phyloP scores from a whole-genome alignment of 2,797 vertebrate genomes.

The Avahi laniger region DNA sequence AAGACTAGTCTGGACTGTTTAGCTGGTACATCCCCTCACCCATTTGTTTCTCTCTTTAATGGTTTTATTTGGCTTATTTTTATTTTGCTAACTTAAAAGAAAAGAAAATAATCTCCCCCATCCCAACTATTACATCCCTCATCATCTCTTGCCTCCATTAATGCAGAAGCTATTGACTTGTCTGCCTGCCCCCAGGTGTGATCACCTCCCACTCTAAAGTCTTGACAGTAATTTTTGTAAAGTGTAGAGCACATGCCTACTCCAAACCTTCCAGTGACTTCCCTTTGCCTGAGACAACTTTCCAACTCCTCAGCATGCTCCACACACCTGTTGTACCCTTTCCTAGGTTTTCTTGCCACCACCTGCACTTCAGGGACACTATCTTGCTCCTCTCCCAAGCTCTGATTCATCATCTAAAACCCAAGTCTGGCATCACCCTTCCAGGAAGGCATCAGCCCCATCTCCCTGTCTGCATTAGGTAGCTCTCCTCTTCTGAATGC shows the following conservation, averaged over 20 bases:
- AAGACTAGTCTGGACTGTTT: background rate
- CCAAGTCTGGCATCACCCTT: background rate
- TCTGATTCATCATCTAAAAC: background rate
- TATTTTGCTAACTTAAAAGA: slow-evolving; percentile 35
- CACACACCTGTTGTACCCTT: background rate
- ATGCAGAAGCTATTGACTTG: background rate
- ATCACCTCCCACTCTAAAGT: background rate
- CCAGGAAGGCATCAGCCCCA: background rate
- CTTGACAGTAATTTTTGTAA: background rate
- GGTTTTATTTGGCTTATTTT: slow-evolving; percentile 19
- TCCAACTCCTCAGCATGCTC: background rate
- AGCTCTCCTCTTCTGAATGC: background rate
- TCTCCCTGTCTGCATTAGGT: background rate
- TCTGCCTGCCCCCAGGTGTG: background rate
- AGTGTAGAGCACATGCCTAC: background rate
- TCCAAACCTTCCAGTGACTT: background rate
- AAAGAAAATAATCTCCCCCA: background rate
- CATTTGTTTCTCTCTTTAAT: background rate
- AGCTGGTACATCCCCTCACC: too few species aligned
- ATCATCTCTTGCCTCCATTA: background rate
- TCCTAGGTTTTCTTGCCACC: background rate
- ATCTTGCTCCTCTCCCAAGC: background rate
- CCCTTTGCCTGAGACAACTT: background rate
- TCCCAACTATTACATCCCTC: background rate
- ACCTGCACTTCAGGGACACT: background rate